Base-by-base conservation (phyloP, 2,888 invertebrate genomes). In the Cyrtodaria siliqua region DNA sequence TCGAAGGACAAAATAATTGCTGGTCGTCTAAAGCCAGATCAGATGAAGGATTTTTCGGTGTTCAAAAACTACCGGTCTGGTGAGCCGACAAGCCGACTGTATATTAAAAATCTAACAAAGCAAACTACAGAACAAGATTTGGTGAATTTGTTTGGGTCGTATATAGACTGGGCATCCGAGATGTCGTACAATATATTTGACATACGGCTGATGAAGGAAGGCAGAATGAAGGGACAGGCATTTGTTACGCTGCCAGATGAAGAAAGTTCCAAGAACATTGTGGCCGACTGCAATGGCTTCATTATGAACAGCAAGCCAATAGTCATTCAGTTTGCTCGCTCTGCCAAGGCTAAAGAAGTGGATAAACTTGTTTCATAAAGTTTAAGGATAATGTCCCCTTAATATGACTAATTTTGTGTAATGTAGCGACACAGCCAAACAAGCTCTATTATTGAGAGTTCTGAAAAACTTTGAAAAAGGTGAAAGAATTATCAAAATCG, bases 151-250 rank as follows among this genome's bases (percentile, higher is more conserved):
- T 98, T 96, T 91, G 95, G 95, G 72, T 94, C 96, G 61, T 97
- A 96, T 86, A 90, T 94, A 3, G 88, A 94, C 63, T 92, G 94
- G 87, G 91, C 92, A 23, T 87, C 91, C 55, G 93, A 94, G 61
- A 91, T 91, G 49, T 93, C 94, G 55, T 26, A 33, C 9, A 76
- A 40, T 57, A 83, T 83, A 42, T 95, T 95, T 89, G 94, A 95
- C 92, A 95, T 98, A 3, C 95, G 96, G 85, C 94, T 98, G 16
- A 97, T 98, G 97, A 96, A 97, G 90, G 97, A 97, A 92, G 98
- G 98, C 0, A 95, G 97, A 89, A 98, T 98, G 98, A 98, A 98
- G 93, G 98, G 98, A 0, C 98, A 98, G 93, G 98, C 97, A 0
- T 98, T 98, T 94, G 95, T 98, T 0, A 97, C 97, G 0, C 94